A percentile compares a stretch with the other conserved stretches of the same genome.
Evolutionary conservation across 2,888 invertebrate genomes (phyloP).

Genomic region (Lymantria dispar): DNA sequence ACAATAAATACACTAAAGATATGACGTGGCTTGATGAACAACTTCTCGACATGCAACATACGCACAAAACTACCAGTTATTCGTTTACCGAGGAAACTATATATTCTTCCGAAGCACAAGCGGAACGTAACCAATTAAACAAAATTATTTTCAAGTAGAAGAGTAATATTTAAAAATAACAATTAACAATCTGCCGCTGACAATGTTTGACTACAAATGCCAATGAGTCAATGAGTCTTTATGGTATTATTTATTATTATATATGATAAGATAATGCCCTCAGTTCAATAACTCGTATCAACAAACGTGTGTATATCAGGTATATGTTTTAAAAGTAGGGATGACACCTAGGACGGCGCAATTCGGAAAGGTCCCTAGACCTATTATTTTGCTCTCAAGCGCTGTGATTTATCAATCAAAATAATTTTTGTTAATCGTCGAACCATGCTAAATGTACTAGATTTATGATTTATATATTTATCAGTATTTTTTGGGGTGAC

Average conservation of each 20-base stretch:
- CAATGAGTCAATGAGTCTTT: constrained; percentile 13
- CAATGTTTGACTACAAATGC: constrained; percentile 41
- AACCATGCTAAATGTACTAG: too few species aligned
- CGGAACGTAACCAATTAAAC: constrained; percentile 36
- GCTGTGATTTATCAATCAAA: too few species aligned
- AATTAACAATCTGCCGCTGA: constrained; percentile 27
- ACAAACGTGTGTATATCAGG: constrained; percentile 35
- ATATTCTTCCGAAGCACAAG: constrained; percentile 28
- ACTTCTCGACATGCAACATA: constrained; percentile 44
- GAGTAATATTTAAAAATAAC: constrained; percentile 1
- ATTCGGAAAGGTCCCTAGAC: too few species aligned
- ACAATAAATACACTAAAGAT: constrained; percentile 36
- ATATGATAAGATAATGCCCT: constrained; percentile 67
- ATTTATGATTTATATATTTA: too few species aligned
- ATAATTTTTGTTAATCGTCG: too few species aligned
- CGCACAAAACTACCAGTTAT: constrained; percentile 20
- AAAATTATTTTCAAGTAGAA: background rate
- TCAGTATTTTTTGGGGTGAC: too few species aligned
- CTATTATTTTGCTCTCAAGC: too few species aligned
- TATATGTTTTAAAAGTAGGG: too few species aligned
- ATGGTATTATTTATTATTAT: constrained; percentile 56
- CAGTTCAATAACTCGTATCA: constrained; percentile 68
- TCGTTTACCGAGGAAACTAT: constrained; percentile 21
- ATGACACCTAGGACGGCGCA: too few species aligned
- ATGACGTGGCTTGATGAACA: constrained; percentile 43